Conservation (phyloP, 2,113 vertebrate genomes). For the Paradoxurus hermaphroditus region DNA sequence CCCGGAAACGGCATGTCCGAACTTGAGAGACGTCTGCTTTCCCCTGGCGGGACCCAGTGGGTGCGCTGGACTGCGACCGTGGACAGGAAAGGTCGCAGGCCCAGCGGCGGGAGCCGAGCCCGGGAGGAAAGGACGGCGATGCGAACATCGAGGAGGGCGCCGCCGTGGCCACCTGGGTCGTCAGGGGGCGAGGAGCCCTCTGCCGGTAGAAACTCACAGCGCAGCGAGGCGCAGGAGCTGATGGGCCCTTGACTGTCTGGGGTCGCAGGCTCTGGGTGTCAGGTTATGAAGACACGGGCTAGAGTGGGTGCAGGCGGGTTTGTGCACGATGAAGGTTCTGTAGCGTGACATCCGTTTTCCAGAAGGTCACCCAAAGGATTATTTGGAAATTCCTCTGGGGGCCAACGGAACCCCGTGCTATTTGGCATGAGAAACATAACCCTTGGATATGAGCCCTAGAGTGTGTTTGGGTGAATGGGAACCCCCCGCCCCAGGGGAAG, state of each 20-base stretch:
- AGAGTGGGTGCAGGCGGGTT: not conserved
- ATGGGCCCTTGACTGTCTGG: too few species aligned
- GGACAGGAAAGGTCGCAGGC: too few species aligned
- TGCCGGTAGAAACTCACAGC: not conserved
- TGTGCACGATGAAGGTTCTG: not conserved
- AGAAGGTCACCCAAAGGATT: not conserved
- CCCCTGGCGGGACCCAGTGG: rapidly evolving
- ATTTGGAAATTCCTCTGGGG: not conserved
- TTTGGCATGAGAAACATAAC: not conserved
- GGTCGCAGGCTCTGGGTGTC: not conserved
- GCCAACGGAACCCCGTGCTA: too few species aligned
- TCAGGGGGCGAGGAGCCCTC: not conserved
- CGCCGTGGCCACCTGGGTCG: too few species aligned
- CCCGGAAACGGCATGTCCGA: too few species aligned
- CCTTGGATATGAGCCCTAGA: not conserved
- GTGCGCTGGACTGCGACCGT: rapidly evolving
- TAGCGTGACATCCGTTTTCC: not conserved
- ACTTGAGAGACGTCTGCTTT: not conserved
- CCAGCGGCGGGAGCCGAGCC: too few species aligned
- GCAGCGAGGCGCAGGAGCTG: not conserved
- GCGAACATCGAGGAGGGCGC: not conserved
- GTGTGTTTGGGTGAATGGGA: not conserved
- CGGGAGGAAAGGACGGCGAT: too few species aligned
- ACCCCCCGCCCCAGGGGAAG: not conserved
- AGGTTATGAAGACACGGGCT: not conserved